Evolutionary conservation across 2,888 invertebrate species (phyloP), one percentile per base, ranked within the genome.

Genomic region (Pegoplata infirma): DNA sequence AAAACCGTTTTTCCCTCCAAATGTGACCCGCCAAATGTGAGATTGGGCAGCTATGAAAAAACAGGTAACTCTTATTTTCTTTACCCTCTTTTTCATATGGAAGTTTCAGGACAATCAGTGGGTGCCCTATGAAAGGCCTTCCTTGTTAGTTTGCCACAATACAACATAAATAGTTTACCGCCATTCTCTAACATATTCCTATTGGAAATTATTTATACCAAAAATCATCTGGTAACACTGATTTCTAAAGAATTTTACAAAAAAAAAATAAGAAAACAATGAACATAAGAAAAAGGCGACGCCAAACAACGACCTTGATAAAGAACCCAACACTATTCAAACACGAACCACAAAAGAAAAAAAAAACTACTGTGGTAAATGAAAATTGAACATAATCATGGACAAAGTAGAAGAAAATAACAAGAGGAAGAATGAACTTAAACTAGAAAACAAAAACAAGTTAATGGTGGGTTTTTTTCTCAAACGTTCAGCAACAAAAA

Each of bases 281-380:
- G n/a, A n/a, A 25, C 46, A 64, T 1, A 5, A 14, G n/a, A 44
- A 47, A 19, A 16, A 68, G 47, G 53, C 83, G 82, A 85, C 86
- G 83, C 83, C 84, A 84, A 86, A 82, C 82, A 84, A 86, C 86
- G 88, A 87, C 87, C 87, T 87, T 87, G 87, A 88, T 88, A 87
- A 88, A 79, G 79, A 79, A 75, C 75, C 75, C 75, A 77, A 77
- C 67, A 55, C 63, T 55, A 55, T 61, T 47, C 16, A 44, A 19
- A 36, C 58, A 51, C 25, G n/a, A 68, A 64, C 66, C 69, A 36
- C 58, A 75, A 51, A 8, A 46, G 21, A 46, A 51, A 10, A 3
- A 64, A n/a, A 12, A 68, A 56, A 23, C 25, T 23, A 10, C 25
- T 2, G 36, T 47, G 56, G 49, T 56, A 63, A 58, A 32, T 53